Percentiles rank a stretch among this genome's conserved stretches.
Evolutionary conservation across 2,888 invertebrate species (phyloP).

Genomic region (Leistus spinibarbis): DNA sequence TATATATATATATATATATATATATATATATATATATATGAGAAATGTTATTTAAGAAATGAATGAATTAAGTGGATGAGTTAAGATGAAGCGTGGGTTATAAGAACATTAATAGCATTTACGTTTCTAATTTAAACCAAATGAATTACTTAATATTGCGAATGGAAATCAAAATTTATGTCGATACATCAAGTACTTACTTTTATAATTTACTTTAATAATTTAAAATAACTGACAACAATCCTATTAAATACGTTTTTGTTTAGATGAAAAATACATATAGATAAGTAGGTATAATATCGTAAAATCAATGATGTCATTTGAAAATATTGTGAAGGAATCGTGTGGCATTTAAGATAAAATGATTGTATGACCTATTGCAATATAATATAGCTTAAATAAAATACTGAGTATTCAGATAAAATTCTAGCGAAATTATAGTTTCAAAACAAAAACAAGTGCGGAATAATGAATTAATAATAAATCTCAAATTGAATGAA

Average conservation of each 20-base stretch:
- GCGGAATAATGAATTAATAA: not conserved
- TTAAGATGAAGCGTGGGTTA: not conserved
- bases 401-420: not conserved
- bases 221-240: no score
- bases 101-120: not conserved
- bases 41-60: not conserved
- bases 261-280: no score
- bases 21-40: not conserved
- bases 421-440: not conserved
- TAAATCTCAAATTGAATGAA: not conserved
- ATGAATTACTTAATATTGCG: no score
- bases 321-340: no score
- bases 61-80: not conserved
- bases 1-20: conserved; percentile 8
- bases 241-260: no score
- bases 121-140: not conserved
- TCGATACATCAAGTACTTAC: not conserved
- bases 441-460: not conserved
- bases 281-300: no score
- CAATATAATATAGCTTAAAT: not conserved
- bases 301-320: no score
- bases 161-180: no score
- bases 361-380: not conserved
- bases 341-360: not conserved
- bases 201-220: no score